Percentiles rank a stretch among this genome's conserved stretches.
Conservation (phyloP, 2,113 vertebrate genomes). For the Acinonyx jubatus region DNA sequence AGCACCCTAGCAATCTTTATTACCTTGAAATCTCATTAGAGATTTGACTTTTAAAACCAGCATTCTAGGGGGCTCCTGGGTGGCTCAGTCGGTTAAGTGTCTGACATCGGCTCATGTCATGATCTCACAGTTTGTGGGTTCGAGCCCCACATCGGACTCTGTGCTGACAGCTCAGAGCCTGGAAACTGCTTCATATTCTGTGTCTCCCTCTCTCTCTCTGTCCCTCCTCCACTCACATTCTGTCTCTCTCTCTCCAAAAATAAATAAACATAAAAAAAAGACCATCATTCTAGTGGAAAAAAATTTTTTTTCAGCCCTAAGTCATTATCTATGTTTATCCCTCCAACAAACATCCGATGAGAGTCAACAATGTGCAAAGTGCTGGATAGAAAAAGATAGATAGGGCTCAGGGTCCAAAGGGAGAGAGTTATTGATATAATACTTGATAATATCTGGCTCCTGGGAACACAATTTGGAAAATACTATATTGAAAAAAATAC, state of each 20-base stretch:
- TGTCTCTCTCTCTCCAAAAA: too few relatives aligned
- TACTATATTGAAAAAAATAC: neutral
- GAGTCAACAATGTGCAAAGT: neutral
- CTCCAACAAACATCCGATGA: neutral
- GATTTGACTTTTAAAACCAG: slow-evolving; percentile 10
- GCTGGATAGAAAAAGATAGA: neutral
- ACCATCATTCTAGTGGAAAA: neutral
- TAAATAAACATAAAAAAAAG: neutral
- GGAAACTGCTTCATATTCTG: too few relatives aligned
- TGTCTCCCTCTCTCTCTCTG: too few relatives aligned
- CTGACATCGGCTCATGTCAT: too few relatives aligned
- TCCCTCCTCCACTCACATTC: too few relatives aligned
- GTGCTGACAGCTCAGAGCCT: too few relatives aligned
- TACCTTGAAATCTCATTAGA: slow-evolving; percentile 26
- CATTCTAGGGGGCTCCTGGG: neutral
- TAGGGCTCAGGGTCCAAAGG: accelerated
- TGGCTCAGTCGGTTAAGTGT: too few relatives aligned
- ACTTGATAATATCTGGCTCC: slow-evolving; percentile 23
- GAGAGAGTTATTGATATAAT: neutral
- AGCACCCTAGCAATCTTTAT: neutral
- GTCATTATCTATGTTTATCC: neutral
- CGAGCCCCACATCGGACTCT: too few relatives aligned
- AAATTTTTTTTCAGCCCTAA: neutral
- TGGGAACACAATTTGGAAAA: neutral
- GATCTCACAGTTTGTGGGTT: too few relatives aligned